phyloP scores from a whole-genome alignment of 2,113 vertebrate species.

The Thamnophis sirtalis region DNA sequence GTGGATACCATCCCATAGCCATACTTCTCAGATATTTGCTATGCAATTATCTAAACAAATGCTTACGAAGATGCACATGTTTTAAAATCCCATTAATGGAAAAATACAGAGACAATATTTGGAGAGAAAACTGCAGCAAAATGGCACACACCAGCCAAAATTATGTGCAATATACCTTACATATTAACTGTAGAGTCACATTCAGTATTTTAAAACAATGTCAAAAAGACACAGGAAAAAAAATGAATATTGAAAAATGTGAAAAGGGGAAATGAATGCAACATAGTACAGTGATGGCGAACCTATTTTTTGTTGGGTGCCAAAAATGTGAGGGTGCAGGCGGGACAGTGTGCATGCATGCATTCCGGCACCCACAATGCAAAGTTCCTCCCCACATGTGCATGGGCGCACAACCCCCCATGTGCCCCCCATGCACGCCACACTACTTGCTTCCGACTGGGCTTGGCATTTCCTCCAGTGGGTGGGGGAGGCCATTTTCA shows the following conservation, averaged over 20 bases:
- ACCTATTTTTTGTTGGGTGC: too few species aligned
- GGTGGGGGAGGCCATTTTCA: too few species aligned
- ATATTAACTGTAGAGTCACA: background rate
- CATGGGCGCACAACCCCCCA: too few species aligned
- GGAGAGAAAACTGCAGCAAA: background rate
- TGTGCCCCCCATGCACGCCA: too few species aligned
- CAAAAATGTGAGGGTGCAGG: too few species aligned
- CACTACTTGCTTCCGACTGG: too few species aligned
- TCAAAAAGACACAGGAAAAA: background rate
- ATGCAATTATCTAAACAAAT: background rate
- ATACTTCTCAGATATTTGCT: background rate
- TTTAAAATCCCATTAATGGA: background rate
- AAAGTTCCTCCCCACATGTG: too few species aligned
- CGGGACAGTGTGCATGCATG: too few species aligned
- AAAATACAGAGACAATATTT: background rate
- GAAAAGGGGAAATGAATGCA: background rate
- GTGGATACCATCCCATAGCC: background rate
- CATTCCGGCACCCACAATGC: too few species aligned
- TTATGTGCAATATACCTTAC: background rate
- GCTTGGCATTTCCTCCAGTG: too few species aligned
- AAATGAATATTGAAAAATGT: background rate
- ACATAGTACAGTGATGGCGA: background rate
- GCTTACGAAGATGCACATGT: background rate
- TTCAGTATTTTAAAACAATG: background rate
- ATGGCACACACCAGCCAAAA: background rate